A percentile compares a stretch with the other conserved stretches of the same genome.
Evolutionary conservation across 2,888 invertebrate species (phyloP).

Genomic region (Cephus rjabovi): DNA sequence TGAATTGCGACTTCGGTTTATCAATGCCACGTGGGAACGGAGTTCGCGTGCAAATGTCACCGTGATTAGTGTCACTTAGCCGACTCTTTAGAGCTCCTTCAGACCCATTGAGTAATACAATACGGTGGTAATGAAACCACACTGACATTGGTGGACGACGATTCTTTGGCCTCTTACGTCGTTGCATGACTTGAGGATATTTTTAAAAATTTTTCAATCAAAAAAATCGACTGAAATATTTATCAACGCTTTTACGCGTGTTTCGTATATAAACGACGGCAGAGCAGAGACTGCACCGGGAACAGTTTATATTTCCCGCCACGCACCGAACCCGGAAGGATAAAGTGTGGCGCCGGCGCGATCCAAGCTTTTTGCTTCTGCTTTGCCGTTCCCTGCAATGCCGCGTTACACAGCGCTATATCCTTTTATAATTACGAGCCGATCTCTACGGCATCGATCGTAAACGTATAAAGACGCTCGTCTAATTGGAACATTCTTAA

Average conservation of each 20-base stretch:
- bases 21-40: background rate
- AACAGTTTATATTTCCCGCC: background rate
- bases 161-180: background rate
- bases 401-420: background rate
- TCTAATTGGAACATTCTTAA: background rate
- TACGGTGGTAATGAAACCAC: background rate
- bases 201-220: background rate
- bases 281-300: background rate
- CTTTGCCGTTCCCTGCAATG: background rate
- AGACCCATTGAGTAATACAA: constrained; percentile 3
- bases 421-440: background rate
- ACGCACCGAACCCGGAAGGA: background rate
- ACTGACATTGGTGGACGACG: background rate
- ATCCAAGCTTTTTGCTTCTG: background rate
- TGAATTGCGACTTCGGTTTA: background rate
- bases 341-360: background rate
- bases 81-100: background rate
- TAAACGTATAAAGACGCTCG: background rate
- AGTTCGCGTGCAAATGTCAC: background rate
- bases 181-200: background rate
- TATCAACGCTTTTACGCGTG: background rate
- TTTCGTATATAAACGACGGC: background rate
- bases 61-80: constrained; percentile 3
- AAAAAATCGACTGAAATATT: background rate
- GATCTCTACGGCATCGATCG: background rate